Conservation (phyloP, 2,797 vertebrate species). For the Melanogrammus aeglefinus region DNA sequence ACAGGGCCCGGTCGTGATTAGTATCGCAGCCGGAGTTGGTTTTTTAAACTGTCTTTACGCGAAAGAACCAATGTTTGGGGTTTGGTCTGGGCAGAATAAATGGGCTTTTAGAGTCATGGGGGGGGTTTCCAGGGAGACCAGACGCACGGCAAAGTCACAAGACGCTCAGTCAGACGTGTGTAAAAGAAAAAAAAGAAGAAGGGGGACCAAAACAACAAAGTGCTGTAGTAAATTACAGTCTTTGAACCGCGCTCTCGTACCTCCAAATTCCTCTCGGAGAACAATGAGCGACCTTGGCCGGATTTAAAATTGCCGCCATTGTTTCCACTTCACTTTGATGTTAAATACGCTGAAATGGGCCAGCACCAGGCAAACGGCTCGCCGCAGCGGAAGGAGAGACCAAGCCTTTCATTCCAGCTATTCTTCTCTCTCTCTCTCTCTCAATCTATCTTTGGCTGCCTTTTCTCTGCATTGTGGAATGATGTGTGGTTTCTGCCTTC, state of each 20-base stretch:
- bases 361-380: slow-evolving; percentile 48
- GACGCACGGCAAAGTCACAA: background rate
- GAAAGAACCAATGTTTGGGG: background rate
- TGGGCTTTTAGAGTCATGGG: background rate
- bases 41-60: background rate
- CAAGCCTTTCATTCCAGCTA: slow-evolving; percentile 52
- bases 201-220: slow-evolving; percentile 35
- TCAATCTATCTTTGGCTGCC: slow-evolving; percentile 11
- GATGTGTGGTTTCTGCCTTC: slow-evolving; percentile 2
- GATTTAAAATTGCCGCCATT: slow-evolving; percentile 64
- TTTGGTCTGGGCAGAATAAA: background rate
- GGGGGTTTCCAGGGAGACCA: background rate
- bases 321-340: slow-evolving; percentile 70
- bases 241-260: slow-evolving; percentile 30
- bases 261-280: slow-evolving; percentile 39
- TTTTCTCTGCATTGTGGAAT: slow-evolving; percentile 32
- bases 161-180: slow-evolving; percentile 15
- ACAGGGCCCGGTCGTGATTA: background rate
- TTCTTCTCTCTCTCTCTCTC: slow-evolving; percentile 12
- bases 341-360: slow-evolving; percentile 61
- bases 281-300: slow-evolving; percentile 68
- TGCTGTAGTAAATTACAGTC: slow-evolving; percentile 40
- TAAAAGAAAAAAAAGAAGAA: slow-evolving; percentile 9
- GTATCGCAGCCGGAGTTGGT: background rate
- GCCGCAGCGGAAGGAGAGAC: slow-evolving; percentile 54